Evolutionary conservation across 2,797 vertebrate species (phyloP).

Genomic region (Hoplostethus mediterraneus): DNA sequence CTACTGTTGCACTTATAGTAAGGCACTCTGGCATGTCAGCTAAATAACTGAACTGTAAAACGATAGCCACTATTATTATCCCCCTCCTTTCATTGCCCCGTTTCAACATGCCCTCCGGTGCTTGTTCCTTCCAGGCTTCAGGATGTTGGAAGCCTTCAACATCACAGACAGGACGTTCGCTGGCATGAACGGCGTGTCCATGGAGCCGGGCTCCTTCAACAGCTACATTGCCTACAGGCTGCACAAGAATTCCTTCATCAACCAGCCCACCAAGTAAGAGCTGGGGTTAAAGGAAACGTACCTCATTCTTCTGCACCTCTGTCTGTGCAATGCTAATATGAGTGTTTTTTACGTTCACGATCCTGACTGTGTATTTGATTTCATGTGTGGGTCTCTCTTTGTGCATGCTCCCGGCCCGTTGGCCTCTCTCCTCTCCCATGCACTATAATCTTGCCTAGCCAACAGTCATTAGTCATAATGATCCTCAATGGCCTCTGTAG

Average conservation of each 20-base stretch:
- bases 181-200: constrained; percentile 92
- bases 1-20: too few relatives aligned
- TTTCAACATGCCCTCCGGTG: constrained; percentile 11
- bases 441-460: constrained; percentile 51
- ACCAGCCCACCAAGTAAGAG: constrained; percentile 93
- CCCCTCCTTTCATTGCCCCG: background rate
- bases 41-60: too few relatives aligned
- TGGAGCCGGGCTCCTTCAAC: constrained; percentile 97
- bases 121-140: constrained; percentile 87
- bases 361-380: background rate
- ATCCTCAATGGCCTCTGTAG: constrained; percentile 49
- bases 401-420: constrained; percentile 36
- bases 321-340: background rate
- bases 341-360: background rate
- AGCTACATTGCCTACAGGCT: constrained; percentile 93
- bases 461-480: constrained; percentile 68
- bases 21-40: too few relatives aligned
- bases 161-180: constrained; percentile 94
- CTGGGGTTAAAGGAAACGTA: constrained; percentile 12
- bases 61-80: too few relatives aligned
- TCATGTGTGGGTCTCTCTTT: constrained; percentile 16
- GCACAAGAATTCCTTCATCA: constrained; percentile 95
- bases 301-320: background rate
- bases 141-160: constrained; percentile 98
- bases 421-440: constrained; percentile 37